phyloP scores from a whole-genome alignment of 2,113 vertebrate species.

The Procapra przewalskii region DNA sequence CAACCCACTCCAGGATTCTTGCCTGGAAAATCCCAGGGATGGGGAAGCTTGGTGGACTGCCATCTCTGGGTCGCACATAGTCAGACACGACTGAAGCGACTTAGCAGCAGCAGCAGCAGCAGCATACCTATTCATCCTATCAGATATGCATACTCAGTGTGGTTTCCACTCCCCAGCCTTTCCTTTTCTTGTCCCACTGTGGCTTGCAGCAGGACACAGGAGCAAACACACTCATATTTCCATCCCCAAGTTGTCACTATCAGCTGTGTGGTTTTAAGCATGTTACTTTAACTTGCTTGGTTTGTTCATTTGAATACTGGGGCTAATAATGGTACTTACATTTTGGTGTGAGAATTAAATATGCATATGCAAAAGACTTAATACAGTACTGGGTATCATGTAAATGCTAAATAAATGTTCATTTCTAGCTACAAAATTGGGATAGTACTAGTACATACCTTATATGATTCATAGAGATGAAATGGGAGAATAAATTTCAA shows the following conservation, averaged over 20 bases:
- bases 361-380: neutral
- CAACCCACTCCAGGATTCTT: too few species aligned
- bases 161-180: neutral
- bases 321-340: neutral
- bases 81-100: too few species aligned
- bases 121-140: neutral
- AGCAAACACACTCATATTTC: conserved; percentile 22
- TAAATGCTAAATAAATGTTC: neutral
- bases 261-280: neutral
- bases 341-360: conserved; percentile 29
- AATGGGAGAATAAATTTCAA: conserved; percentile 10
- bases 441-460: neutral
- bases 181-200: neutral
- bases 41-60: too few species aligned
- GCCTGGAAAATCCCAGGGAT: too few species aligned
- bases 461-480: neutral
- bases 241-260: neutral
- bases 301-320: conserved; percentile 26
- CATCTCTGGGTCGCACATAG: too few species aligned
- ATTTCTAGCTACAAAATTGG: neutral
- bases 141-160: neutral
- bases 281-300: neutral
- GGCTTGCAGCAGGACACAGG: neutral
- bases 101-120: too few species aligned
- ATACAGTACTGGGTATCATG: neutral